Base-by-base conservation (phyloP, 2,797 vertebrate species). In the Anabas testudineus region DNA sequence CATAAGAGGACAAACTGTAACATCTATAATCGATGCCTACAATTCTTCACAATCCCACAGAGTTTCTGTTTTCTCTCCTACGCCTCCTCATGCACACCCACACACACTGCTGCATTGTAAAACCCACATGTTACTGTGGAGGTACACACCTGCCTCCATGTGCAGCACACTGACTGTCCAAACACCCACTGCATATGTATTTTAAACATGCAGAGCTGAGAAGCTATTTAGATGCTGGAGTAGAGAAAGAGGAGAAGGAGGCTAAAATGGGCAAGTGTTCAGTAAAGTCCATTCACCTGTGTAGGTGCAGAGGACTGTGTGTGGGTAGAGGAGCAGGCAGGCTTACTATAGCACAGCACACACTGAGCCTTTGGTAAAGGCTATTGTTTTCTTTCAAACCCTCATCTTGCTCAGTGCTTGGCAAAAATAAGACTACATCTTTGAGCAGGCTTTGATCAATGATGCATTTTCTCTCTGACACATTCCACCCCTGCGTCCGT, bases 381-480 rank as follows among this genome's bases (percentile, higher is more conserved):
- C 76, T 76, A 71, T 80, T 83, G 76, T 89, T 87, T 84, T 74
- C 30, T 52, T 53, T 62, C 55, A 62, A 73, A 55, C 37, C 61
- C 59, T 21, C 54, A 8, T 69, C 54, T 83, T 52, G 67, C 46
- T 81, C 75, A 2, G 67, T 9, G 6, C 83, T 78, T 74, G 77
- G 75, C 55, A 80, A 74, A 78, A 84, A 84, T 74, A 84, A 77
- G 70, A 77, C 67, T 48, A 78, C 32, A 43, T 81, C 58, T 85
- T 78, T 41, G 71, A 79, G 78, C 74, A 55, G 72, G 78, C 87
- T 91, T 89, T 87, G 89, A 91, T 91, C 85, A 90, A 89, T 85
- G 88, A 88, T 89, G 87, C 80, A 75, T 87, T 87, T 88, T 87
- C 81, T 76, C 86, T 85, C 85, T 87, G 91, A 91, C 87, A 92